Conservation (phyloP, 2,797 vertebrate genomes). For the Pampus argenteus region DNA sequence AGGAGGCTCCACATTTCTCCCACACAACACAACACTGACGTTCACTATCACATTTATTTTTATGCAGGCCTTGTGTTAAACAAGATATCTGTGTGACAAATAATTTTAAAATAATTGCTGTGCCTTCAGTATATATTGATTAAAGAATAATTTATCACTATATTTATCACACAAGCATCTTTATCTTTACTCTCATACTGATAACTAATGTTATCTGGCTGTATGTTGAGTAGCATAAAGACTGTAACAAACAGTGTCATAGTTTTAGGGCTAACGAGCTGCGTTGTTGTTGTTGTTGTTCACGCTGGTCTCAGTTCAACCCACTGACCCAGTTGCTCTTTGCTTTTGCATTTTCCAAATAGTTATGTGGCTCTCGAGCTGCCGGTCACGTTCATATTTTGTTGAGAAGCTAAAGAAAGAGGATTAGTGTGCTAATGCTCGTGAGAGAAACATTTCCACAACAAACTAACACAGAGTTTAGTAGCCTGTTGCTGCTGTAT, state of each 20-base stretch:
- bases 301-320: background rate
- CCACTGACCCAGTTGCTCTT: conserved; percentile 25
- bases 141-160: background rate
- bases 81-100: background rate
- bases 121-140: background rate
- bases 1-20: background rate
- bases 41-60: background rate
- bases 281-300: background rate
- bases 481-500: background rate
- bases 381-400: conserved; percentile 57
- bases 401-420: conserved; percentile 42
- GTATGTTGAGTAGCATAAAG: too few species aligned
- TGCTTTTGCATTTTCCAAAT: conserved; percentile 24
- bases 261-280: background rate
- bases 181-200: background rate
- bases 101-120: background rate
- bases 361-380: conserved; percentile 20
- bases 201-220: background rate
- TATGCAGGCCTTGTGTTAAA: background rate
- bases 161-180: background rate
- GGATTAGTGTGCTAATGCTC: conserved; percentile 53
- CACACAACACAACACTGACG: background rate
- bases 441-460: conserved; percentile 46
- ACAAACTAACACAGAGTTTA: conserved; percentile 36
- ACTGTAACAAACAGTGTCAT: background rate